Evolutionary conservation across 1,140 invertebrate species (phyloP).

Genomic region (Aricia agestis): DNA sequence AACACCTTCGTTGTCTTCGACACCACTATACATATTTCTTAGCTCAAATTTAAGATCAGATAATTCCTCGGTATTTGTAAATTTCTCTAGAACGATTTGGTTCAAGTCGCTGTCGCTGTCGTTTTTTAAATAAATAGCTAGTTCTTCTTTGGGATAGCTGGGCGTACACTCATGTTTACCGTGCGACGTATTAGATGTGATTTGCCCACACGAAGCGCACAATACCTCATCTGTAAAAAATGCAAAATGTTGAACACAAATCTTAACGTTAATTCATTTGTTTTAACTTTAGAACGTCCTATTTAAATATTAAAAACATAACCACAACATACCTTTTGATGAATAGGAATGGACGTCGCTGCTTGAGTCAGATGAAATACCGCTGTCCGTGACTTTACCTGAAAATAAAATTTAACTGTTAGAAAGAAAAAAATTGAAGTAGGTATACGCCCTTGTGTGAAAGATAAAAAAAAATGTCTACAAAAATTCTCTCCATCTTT

Average conservation of each 20-base stretch:
- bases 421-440: no score
- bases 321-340: constrained; percentile 22
- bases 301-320: not conserved
- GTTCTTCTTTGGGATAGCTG: not conserved
- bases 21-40: not conserved
- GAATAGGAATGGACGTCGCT: constrained; percentile 24
- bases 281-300: not conserved
- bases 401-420: constrained; percentile 17
- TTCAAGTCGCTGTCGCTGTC: not conserved
- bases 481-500: no score
- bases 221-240: constrained; percentile 22
- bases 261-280: not conserved
- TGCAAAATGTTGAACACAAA: not conserved
- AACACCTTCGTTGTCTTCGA: not conserved
- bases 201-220: constrained; percentile 29
- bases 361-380: constrained; percentile 35
- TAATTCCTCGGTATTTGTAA: not conserved
- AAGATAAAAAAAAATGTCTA: no score
- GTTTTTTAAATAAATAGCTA: not conserved
- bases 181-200: constrained; percentile 18
- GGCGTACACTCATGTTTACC: constrained; percentile 18
- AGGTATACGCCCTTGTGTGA: no score
- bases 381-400: constrained; percentile 31
- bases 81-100: constrained; percentile 21
- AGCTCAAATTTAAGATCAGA: not conserved